A percentile compares a stretch with the other conserved stretches of the same genome.
phyloP scores from a whole-genome alignment of 2,113 vertebrate genomes.

The Platysternon megacephalum region DNA sequence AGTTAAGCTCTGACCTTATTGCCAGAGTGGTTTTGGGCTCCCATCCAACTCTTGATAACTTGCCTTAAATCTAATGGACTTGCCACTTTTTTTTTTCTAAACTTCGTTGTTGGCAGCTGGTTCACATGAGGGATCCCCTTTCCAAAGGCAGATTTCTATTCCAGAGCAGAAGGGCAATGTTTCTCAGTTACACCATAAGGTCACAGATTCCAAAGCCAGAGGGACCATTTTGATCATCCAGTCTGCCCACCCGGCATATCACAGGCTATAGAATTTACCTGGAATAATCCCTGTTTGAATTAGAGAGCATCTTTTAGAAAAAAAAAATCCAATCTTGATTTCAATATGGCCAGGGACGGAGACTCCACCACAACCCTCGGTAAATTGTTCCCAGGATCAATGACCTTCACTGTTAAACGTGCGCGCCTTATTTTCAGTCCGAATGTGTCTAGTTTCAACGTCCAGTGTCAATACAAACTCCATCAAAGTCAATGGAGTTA shows the following conservation, averaged over 20 bases:
- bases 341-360: background rate
- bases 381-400: background rate
- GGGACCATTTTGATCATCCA: background rate
- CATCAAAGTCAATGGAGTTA: background rate
- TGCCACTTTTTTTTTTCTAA: background rate
- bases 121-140: accelerated
- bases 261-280: background rate
- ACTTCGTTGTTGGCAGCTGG: background rate
- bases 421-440: background rate
- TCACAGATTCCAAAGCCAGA: background rate
- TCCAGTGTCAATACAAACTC: background rate
- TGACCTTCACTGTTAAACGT: background rate
- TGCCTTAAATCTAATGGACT: conserved; percentile 64
- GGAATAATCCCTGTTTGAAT: background rate
- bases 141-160: background rate
- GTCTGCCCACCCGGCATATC: background rate
- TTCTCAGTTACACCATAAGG: background rate
- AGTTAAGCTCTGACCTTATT: conserved; percentile 63
- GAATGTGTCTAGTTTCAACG: background rate
- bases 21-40: conserved; percentile 45
- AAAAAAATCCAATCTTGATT: background rate
- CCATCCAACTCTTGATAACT: conserved; percentile 56
- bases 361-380: background rate
- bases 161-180: background rate
- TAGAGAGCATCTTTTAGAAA: background rate